Evolutionary conservation across 1,140 invertebrate genomes (phyloP), one percentile per base, ranked within the genome.

Genomic region (Rhysida immarginata): DNA sequence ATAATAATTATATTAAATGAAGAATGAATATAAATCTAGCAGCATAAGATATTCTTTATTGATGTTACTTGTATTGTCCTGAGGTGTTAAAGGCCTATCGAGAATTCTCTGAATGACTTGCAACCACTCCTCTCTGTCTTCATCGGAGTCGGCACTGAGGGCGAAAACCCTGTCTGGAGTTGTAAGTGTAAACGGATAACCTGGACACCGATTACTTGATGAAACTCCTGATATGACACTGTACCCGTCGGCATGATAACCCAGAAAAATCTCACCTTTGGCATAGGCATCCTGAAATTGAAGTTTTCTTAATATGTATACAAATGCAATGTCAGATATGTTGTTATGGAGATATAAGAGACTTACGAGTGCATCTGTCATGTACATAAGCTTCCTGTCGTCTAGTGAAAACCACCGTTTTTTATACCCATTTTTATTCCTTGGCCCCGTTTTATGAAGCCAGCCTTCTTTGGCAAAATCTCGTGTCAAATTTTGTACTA

Each of bases 361-460:
- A 57, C 69, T 71, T 68, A 83, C 81, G 74, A 84, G 68, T 26
- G 85, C 83, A 66, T 89, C 85, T 66, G 88, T 83, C 62, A 88
- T 84, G 64, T 92, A 93, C 86, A 92, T 91, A 1, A 95, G 72
- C 70, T 91, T 91, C 52, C 88, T 77, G 60, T 83, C 80, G 63
- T 91, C 87, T n/a, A 93, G 66, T 0, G 85, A 88, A 64, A 92
- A 91, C 87, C 87, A 93, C 44, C 87, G 70, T 63, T 83, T 82
- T 61, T 83, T 83, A 64, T 86, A 92, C 1, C 81, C 81, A 66
- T 92, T 87, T 16, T 78, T 80, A 2, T 77, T 74, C 57, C 79
- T 73, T 0, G 88, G 87, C 1, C 89, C 89, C 5, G 87, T 91
- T 75, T 94, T 78, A 52, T 80, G 85, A n/a, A 94, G 70, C 78